Conservation (phyloP, 2,888 invertebrate genomes). For the Himalopsyche anomala region DNA sequence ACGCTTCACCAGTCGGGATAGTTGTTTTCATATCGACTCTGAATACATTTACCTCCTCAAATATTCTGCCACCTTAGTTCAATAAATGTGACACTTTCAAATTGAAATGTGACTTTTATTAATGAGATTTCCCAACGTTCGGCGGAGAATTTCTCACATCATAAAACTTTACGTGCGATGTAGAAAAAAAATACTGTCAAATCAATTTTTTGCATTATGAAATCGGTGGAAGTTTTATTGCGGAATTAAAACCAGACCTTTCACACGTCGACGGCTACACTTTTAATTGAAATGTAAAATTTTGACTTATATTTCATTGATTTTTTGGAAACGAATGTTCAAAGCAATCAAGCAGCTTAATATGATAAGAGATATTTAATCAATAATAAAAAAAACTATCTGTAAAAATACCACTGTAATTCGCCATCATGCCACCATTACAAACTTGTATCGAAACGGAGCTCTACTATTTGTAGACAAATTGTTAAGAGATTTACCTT, state of each 20-base stretch:
- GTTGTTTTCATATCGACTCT: constrained; percentile 41
- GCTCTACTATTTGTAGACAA: no score
- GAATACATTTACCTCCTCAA: neutral
- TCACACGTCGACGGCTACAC: neutral
- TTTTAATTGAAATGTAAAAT: constrained; percentile 4
- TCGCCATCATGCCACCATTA: no score
- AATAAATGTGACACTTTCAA: constrained; percentile 59
- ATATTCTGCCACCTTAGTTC: constrained; percentile 48
- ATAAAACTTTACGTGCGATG: constrained; percentile 42
- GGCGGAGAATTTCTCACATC: constrained; percentile 4
- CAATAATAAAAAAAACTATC: no score
- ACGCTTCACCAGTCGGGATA: constrained; percentile 39
- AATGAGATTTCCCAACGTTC: constrained; percentile 54
- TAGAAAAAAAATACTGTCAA: constrained; percentile 24
- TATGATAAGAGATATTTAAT: no score
- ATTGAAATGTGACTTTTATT: constrained; percentile 59
- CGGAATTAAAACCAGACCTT: neutral
- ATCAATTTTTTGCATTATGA: constrained; percentile 10
- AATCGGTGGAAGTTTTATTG: constrained; percentile 19
- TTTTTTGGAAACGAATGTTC: no score
- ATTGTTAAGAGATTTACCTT: no score
- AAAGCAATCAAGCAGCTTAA: no score
- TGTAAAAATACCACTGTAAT: no score
- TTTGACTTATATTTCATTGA: neutral
- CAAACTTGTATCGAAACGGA: no score